Percentiles rank a stretch among this genome's conserved stretches.
These are phyloP conservation scores for Bovichtus diacanthus DNA, from an alignment of 2,797 vertebrate species.

Conservation along the genomic window DNA sequence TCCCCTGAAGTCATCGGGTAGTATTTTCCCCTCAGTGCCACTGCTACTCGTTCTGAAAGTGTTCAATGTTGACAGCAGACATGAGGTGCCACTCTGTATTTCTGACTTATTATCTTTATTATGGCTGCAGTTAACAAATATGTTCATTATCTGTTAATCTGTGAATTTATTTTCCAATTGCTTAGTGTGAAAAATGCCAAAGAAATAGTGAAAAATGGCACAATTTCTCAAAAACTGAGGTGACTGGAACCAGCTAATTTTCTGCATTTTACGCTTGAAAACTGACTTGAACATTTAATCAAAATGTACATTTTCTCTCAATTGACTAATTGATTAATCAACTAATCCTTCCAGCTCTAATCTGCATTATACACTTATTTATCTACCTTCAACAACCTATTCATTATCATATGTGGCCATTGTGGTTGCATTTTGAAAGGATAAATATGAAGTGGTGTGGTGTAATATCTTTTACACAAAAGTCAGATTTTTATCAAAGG, in stretches of 20 bases:
- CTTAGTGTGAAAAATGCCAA: background rate
- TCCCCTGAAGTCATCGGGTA: background rate
- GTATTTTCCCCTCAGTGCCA: background rate
- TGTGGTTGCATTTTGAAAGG: background rate
- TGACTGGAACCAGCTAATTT: background rate
- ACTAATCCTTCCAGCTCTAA: background rate
- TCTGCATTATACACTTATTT: background rate
- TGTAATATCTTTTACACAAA: background rate
- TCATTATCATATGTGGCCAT: background rate
- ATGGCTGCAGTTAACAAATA: background rate
- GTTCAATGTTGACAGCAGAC: slow-evolving; percentile 14
- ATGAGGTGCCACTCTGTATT: background rate
- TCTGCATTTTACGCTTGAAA: background rate
- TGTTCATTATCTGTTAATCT: background rate
- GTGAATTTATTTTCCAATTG: background rate
- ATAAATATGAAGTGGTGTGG: background rate
- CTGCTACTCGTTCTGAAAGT: slow-evolving; percentile 55
- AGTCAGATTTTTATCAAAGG: slow-evolving; percentile 12
- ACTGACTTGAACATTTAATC: background rate
- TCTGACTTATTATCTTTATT: background rate
- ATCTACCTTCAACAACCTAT: background rate
- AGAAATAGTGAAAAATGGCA: background rate
- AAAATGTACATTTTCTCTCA: background rate
- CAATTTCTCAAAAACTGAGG: background rate
- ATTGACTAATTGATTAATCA: background rate